A percentile compares a stretch with the other conserved stretches of the same genome.
phyloP scores from a whole-genome alignment of 2,888 invertebrate species.

The Eugnorisma glareosa region DNA sequence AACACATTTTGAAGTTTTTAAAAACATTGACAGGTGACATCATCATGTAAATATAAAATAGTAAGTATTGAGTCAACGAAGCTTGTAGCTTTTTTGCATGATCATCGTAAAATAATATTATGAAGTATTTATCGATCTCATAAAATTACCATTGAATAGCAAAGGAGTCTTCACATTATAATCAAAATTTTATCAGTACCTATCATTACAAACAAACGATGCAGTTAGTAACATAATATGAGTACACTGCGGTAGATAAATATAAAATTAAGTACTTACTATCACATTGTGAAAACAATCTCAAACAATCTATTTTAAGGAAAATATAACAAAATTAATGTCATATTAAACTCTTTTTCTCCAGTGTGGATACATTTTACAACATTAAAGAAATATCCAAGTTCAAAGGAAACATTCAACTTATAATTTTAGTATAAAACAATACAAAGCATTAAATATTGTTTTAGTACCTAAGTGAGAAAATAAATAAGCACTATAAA shows the following conservation, averaged over 20 bases:
- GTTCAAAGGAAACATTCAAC: background rate
- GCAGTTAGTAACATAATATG: constrained; percentile 14
- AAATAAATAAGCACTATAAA: constrained; percentile 19
- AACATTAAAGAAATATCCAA: background rate
- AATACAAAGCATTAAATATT: background rate
- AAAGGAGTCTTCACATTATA: constrained; percentile 24
- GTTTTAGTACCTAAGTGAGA: background rate
- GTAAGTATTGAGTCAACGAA: background rate
- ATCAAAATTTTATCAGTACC: constrained; percentile 30
- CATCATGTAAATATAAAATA: background rate
- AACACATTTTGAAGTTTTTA: background rate
- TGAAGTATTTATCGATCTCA: constrained; percentile 15
- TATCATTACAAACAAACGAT: constrained; percentile 19
- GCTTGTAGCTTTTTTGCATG: background rate
- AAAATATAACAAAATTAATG: background rate
- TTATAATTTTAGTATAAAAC: background rate
- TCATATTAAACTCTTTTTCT: background rate
- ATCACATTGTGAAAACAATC: constrained; percentile 12
- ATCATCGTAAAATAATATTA: background rate
- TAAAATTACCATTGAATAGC: background rate
- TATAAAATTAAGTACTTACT: constrained; percentile 9
- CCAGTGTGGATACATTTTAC: background rate
- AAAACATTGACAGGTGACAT: background rate
- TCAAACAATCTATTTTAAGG: constrained; percentile 11
- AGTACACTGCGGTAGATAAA: constrained; percentile 6